Evolutionary conservation across 2,113 vertebrate species (phyloP), one percentile per base, ranked within the genome.

Genomic region (Chlorodrepanis virens): DNA sequence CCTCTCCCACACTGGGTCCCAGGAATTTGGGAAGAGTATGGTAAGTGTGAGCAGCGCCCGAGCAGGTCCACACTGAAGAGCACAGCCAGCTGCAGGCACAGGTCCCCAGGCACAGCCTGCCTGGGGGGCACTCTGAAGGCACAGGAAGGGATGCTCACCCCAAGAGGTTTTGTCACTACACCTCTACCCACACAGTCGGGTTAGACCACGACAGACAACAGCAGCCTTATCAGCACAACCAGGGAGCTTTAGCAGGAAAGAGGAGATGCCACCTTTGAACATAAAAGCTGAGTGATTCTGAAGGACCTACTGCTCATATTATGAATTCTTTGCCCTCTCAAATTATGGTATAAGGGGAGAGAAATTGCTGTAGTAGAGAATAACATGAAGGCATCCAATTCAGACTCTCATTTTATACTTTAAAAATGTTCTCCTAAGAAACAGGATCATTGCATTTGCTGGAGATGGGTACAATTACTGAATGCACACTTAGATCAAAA

Each of bases 1-100:
- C 4, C 33, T 42, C 54, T 20, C 42, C 0, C 0, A 19, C 14
- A 52, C n/a, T 6, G 29, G 1, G 3, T 15, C 42, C n/a, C 44
- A 45, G 18, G 28, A 59, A 63, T 17, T 47, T 12, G 75, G 27
- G 60, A 45, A 76, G 44, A 64, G n/a, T 29, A 5, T 0, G 0
- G 15, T 2, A 20, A 3, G 4, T 0, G n/a, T 20, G 10, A 19
- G 14, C 37, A 37, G 13, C 20, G 45, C 50, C 64, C 10, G 22
- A 49, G 56, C 14, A 76, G 29, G n/a, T 3, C 19, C 11, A 4
- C 11, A 0, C 19, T 21, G 42, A 15, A 10, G 25, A 57, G 56
- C 37, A 63, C 24, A 44, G 68, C 4, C 68, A 59, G 53, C 53
- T 50, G 11, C 14, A 45, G n/a, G 19, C 16, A 45, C 47, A 80